Conservation (phyloP, 2,113 vertebrate species). For the Suricata suricatta region DNA sequence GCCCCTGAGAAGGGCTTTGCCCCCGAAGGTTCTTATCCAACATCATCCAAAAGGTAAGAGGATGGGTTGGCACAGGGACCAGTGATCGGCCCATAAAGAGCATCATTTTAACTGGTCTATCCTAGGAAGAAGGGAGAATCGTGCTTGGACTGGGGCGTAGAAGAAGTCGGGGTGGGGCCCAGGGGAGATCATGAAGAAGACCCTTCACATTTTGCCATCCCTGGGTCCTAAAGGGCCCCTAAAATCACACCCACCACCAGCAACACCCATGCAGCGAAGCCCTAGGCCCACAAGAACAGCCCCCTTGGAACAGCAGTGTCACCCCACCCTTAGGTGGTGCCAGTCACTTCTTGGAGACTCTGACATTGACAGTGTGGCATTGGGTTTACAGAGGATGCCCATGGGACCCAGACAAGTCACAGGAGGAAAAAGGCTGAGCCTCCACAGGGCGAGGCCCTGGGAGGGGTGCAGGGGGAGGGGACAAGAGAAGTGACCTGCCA, state of each 20-base stretch:
- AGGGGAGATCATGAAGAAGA: not conserved
- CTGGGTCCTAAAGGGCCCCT: not conserved
- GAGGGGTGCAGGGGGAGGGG: rapidly evolving
- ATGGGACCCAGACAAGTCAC: not conserved
- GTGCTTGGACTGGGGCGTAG: not conserved
- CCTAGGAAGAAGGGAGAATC: not conserved
- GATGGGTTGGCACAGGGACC: not conserved
- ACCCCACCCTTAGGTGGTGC: rapidly evolving
- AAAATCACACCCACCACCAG: rapidly evolving
- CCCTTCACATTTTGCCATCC: not conserved
- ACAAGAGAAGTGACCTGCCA: not conserved
- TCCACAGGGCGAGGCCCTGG: not conserved
- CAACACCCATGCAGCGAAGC: not conserved
- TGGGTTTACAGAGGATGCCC: rapidly evolving
- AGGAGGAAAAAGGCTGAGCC: rapidly evolving
- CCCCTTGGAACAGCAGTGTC: not conserved
- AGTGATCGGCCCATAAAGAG: not conserved
- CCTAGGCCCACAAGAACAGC: not conserved
- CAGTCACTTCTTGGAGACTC: not conserved
- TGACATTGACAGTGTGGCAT: not conserved
- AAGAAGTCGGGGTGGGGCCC: not conserved
- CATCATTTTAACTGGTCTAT: too few species aligned
- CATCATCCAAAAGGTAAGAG: not conserved
- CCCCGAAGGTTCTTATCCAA: not conserved
- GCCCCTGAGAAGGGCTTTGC: rapidly evolving